These are phyloP conservation scores for Diploptera punctata DNA, from an alignment of 2,888 invertebrate species.

Conservation along the genomic window DNA sequence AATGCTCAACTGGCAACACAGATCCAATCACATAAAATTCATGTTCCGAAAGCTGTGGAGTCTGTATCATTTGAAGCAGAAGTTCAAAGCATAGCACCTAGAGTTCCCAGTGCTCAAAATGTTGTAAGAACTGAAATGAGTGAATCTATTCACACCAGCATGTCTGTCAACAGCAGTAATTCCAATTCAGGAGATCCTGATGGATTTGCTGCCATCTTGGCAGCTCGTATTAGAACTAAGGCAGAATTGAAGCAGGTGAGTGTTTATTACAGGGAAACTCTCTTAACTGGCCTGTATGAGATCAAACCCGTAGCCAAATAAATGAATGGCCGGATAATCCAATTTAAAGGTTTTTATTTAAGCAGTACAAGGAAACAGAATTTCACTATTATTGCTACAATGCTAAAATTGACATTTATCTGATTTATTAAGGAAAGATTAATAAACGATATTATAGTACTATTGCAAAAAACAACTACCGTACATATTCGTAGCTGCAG, in stretches of 20 bases:
- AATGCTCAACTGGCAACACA: neutral
- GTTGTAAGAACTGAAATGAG: constrained; percentile 1
- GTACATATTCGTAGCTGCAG: too few species aligned
- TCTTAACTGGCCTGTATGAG: too few species aligned
- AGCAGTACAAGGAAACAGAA: too few species aligned
- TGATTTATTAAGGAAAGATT: too few species aligned
- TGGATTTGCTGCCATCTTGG: constrained; percentile 66
- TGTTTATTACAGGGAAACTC: too few species aligned
- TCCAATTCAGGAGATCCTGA: constrained; percentile 50
- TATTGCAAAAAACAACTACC: too few species aligned
- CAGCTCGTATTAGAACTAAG: constrained; percentile 82
- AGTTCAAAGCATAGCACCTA: neutral
- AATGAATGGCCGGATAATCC: too few species aligned
- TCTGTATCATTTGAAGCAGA: constrained; percentile 28
- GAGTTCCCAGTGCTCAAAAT: neutral
- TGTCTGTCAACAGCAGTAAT: constrained; percentile 47
- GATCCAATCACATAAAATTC: constrained; percentile 32
- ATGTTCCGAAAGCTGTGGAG: constrained; percentile 32
- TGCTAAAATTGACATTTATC: too few species aligned
- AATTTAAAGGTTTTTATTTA: too few species aligned
- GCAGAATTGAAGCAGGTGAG: constrained; percentile 76
- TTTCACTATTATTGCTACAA: too few species aligned
- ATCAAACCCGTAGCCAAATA: too few species aligned
- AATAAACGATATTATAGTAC: too few species aligned
- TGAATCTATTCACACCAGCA: neutral